Base-by-base conservation (phyloP, 2,113 vertebrate species). In the Carassius gibelio region DNA sequence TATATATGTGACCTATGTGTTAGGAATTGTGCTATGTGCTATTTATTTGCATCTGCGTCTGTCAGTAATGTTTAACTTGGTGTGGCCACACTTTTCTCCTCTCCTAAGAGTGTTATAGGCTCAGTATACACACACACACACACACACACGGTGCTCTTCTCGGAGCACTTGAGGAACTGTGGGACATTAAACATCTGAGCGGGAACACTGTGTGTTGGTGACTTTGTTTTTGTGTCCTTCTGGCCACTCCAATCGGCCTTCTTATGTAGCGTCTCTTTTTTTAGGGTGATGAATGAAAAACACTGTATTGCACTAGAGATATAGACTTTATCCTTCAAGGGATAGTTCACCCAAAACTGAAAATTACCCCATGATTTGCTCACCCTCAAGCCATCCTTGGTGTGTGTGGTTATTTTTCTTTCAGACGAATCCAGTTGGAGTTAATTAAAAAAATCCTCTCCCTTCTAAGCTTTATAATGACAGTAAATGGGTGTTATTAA, bases 51-150 rank as follows among this genome's bases (percentile, higher is more conserved):
- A 30, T 30, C 34, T 50, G 50, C 75, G 59, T 84, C 42, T 84
- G 72, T 81, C 50, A 88, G 42, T 90, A 90, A 90, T 92, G 88
- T 92, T 93, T 93, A 91, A 91, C 89, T 90, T 84, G n/a, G 55
- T 83, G 75, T 72, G 85, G 79, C 75, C 52, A 64, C 52, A 76
- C 66, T 83, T 34, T 89, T 68, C 48, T 87, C 81, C 23, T 21
- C 66, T 85, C 80, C 13, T 52, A 81, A 61, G 88, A 72, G 48
- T 79, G 72, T 79, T 66, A 75, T 52, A 34, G 4, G 61, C 36
- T 42, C 13, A 81, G 75, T 59, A 36, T 7, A 75, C 78, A 80
- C 7, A 55, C 26, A 55, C 71, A 72, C 55, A 61, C 61, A 59
- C 42, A 42, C 42, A 38, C 38, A 38, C 38, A 38, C 8, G 15